Conservation (phyloP, 2,113 vertebrate genomes). For the Callipepla squamata region DNA sequence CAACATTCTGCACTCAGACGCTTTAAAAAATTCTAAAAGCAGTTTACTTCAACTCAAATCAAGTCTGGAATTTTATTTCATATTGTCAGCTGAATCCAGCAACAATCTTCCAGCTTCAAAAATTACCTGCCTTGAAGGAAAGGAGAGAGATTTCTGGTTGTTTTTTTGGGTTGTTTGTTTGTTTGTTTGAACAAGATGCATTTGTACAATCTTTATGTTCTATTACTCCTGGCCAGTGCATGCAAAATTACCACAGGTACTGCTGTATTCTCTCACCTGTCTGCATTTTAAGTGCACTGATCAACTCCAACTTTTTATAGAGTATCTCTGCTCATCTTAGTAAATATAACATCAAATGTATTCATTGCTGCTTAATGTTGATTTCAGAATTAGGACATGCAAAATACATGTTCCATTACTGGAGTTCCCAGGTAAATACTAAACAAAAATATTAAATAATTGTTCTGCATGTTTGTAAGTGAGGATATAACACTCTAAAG, state of each 20-base stretch:
- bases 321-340: background rate
- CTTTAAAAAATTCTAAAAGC: background rate
- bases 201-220: background rate
- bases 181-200: background rate
- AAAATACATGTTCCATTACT: background rate
- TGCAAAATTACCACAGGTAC: conserved; percentile 12
- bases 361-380: background rate
- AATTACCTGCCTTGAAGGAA: background rate
- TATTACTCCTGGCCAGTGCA: conserved; percentile 52
- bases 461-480: background rate
- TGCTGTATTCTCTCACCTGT: background rate
- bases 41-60: background rate
- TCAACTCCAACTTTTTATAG: background rate
- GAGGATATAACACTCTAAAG: background rate
- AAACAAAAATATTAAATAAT: background rate
- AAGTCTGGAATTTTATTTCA: background rate
- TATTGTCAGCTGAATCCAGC: background rate
- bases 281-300: background rate
- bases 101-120: background rate
- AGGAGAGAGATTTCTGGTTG: background rate
- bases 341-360: background rate
- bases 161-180: background rate
- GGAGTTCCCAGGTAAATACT: background rate
- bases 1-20: background rate
- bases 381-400: conserved; percentile 9